Evolutionary conservation across 2,888 invertebrate species (phyloP), one percentile per base, ranked within the genome.

Genomic region (Acanthococcus lagerstroemiae): DNA sequence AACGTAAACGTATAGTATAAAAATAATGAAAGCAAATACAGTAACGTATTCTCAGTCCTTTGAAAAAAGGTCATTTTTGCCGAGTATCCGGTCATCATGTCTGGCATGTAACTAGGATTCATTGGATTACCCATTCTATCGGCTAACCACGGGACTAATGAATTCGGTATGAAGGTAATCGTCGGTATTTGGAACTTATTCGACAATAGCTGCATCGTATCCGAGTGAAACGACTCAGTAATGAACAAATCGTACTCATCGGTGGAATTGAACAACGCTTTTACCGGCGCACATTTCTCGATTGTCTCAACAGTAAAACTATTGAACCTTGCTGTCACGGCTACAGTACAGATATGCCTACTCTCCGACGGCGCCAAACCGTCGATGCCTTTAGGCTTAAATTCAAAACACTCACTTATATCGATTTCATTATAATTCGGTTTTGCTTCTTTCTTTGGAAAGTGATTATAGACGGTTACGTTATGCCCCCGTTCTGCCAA

Each of bases 401-500:
- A n/a, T n/a, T n/a, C n/a, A 7, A 15, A 22, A 50, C 60, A 61
- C 3, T 12, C 2, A 7, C 9, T 22, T 9, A 50, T 57, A 3
- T 15, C 12, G 37, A 67, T 3, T 17, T 45, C 54, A 12, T 60
- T 63, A 48, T 66, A 66, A 15, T 54, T 63, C 9, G 67, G 30
- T 9, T 27, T 26, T 15, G 60, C 30, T 3, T 68, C 27, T 6
- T 21, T 30, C 12, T 68, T 58, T 1, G 26, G 65, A 30, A 30
- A 69, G 2, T 63, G 63, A 48, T 46, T 66, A 22, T 68, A 68
- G 1, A 66, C 54, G 17, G 63, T 48, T 22, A 69, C 58, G 30
- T 54, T 46, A 46, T 69, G 69, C 1, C 69, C 69, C 12, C 58
- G 52, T 25, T 66, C 57, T 0, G 69, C 69, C 45, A 69, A 44